Conservation (phyloP, 1,140 invertebrate genomes). For the Medauroidea extradentata region DNA sequence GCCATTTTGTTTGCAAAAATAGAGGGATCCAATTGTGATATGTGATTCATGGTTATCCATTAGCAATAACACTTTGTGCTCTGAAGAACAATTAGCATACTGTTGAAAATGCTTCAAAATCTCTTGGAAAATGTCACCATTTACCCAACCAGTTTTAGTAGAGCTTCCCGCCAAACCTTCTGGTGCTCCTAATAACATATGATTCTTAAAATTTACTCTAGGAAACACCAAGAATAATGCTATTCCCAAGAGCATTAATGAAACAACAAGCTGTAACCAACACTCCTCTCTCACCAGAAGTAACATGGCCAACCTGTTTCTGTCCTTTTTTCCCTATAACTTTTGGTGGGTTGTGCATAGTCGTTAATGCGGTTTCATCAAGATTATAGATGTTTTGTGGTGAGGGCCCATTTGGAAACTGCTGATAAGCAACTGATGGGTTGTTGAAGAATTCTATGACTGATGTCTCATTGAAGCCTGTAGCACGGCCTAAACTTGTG, state of each 20-base stretch:
- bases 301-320: constrained; percentile 44
- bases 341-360: neutral
- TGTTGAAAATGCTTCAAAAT: constrained; percentile 40
- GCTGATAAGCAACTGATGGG: too few species aligned
- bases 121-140: constrained; percentile 29
- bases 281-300: constrained; percentile 41
- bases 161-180: constrained; percentile 28
- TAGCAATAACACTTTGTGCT: constrained; percentile 37
- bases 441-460: too few species aligned
- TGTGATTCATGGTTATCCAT: constrained; percentile 43
- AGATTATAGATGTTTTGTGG: neutral
- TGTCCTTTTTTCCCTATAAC: constrained; percentile 29
- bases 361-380: neutral
- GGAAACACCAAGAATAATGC: constrained; percentile 41
- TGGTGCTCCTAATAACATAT: constrained; percentile 34
- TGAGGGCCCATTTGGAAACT: neutral
- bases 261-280: constrained; percentile 40
- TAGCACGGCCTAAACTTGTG: too few species aligned
- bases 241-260: constrained; percentile 40
- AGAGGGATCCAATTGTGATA: constrained; percentile 25
- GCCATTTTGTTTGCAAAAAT: constrained; percentile 35
- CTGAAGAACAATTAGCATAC: constrained; percentile 29
- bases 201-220: constrained; percentile 31
- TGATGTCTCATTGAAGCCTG: too few species aligned
- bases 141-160: constrained; percentile 40